phyloP scores from a whole-genome alignment of 2,797 vertebrate genomes.

The Heliangelus exortis region DNA sequence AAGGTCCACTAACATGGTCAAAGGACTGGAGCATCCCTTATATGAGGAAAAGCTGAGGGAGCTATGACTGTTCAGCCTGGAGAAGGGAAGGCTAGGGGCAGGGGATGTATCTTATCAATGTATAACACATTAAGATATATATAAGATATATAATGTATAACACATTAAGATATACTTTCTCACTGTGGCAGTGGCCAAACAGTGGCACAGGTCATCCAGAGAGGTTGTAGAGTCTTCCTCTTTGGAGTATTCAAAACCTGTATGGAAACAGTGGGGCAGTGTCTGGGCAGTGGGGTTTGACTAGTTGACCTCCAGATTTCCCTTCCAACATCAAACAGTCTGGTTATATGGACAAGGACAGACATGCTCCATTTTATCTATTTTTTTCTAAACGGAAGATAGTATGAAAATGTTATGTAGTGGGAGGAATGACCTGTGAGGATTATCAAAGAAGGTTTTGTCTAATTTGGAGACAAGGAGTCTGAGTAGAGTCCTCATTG shows the following conservation, averaged over 20 bases:
- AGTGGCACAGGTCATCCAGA: not conserved
- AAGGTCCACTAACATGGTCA: not conserved
- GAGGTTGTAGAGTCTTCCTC: not conserved
- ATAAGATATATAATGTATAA: too few species aligned
- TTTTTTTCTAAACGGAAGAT: not conserved
- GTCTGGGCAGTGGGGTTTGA: not conserved
- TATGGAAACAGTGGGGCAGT: not conserved
- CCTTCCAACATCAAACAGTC: not conserved
- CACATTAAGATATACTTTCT: not conserved
- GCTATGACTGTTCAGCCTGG: not conserved
- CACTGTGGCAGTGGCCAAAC: not conserved
- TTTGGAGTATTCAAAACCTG: not conserved
- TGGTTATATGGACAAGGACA: not conserved
- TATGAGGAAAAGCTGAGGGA: not conserved
- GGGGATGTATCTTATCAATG: accelerated
- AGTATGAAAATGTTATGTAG: not conserved
- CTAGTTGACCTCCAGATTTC: not conserved
- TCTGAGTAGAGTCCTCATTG: too few species aligned
- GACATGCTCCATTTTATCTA: not conserved
- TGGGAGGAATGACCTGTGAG: too few species aligned
- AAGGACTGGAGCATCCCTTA: not conserved
- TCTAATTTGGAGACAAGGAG: too few species aligned
- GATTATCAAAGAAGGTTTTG: too few species aligned
- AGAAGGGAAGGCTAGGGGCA: not conserved
- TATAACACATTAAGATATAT: not conserved